Base-by-base conservation (phyloP, 2,797 vertebrate genomes). In the Cossypha niveicapilla region DNA sequence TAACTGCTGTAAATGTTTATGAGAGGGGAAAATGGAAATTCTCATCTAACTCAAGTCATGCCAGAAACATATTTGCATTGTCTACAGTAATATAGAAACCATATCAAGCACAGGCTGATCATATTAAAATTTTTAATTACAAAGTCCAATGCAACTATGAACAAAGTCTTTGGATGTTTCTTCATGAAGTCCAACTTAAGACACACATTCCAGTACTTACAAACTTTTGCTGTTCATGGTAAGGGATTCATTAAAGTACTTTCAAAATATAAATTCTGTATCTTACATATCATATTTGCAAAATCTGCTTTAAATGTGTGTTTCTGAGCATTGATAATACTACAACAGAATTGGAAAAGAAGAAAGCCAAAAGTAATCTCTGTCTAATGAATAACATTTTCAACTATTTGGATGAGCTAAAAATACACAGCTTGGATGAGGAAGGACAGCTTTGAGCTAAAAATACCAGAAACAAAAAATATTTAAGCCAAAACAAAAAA, bases 1-100 rank as follows among this genome's bases (percentile, higher is more conserved):
- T 97, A 97, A 96, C 93, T 97, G 96, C 90, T 97, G 95, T 95
- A 97, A 97, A 97, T 94, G 63, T 96, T 97, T 97, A 96, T 85
- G 78, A 94, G 82, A 75, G 23, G 34, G 88, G 91, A 96, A 97
- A 97, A 94, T 95, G 91, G 93, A 97, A 97, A 97, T 96, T 97
- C 90, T 97, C 86, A 16, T 97, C 97, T 97, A 97, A 97, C 95
- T 97, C 93, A 97, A 97, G 96, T 94, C 93, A 96, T 94, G 93
- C 92, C 86, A 97, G 94, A 97, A 97, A 97, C 53, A 91, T 60
- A 32, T 96, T 96, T 97, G 90, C 68, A 86, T 95, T 96, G 92
- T 97, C 95, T 96, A 75, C 45, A 96, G 68, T 1, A 18, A 89
- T 82, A 93, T 0, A 94, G 93, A 96, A 96, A 94, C 57, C 39